Evolutionary conservation across 2,113 vertebrate genomes (phyloP).

Genomic region (Mus spicilegus): DNA sequence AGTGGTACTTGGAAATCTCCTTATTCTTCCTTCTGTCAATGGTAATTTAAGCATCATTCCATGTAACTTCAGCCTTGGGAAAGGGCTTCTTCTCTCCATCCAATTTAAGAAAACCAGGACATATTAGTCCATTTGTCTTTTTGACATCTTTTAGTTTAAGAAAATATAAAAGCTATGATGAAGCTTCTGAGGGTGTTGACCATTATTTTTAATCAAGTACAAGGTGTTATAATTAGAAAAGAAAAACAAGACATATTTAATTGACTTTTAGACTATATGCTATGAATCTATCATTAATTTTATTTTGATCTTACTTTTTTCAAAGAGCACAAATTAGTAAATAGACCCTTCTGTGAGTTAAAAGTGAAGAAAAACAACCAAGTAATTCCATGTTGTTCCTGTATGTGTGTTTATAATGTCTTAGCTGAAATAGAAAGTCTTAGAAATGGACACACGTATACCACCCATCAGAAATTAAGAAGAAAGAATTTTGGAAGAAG

Average conservation of each 20-base stretch:
- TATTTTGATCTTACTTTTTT: slow-evolving; percentile 33
- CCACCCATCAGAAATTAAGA: not conserved
- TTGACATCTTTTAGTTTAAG: not conserved
- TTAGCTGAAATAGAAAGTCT: not conserved
- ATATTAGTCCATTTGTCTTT: slow-evolving; percentile 63
- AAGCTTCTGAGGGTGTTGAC: not conserved
- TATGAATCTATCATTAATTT: slow-evolving; percentile 11
- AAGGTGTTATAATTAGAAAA: slow-evolving; percentile 49
- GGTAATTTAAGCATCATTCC: not conserved
- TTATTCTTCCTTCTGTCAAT: not conserved
- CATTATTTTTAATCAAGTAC: slow-evolving; percentile 65
- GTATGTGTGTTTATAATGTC: not conserved
- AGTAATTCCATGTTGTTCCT: not conserved
- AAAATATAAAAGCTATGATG: slow-evolving; percentile 8
- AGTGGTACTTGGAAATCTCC: not conserved
- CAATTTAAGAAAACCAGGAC: slow-evolving; percentile 62
- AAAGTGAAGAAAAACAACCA: not conserved
- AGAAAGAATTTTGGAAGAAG: not conserved
- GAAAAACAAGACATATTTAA: slow-evolving; percentile 37
- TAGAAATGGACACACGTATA: not conserved
- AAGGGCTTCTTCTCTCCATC: not conserved
- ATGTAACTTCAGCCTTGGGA: slow-evolving; percentile 35
- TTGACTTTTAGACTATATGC: slow-evolving; percentile 51
- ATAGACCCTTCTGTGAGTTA: not conserved
- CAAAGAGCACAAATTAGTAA: not conserved